A percentile compares a stretch with the other conserved stretches of the same genome.
Evolutionary conservation across 2,888 invertebrate species (phyloP).

Genomic region (Gortyna flavago): DNA sequence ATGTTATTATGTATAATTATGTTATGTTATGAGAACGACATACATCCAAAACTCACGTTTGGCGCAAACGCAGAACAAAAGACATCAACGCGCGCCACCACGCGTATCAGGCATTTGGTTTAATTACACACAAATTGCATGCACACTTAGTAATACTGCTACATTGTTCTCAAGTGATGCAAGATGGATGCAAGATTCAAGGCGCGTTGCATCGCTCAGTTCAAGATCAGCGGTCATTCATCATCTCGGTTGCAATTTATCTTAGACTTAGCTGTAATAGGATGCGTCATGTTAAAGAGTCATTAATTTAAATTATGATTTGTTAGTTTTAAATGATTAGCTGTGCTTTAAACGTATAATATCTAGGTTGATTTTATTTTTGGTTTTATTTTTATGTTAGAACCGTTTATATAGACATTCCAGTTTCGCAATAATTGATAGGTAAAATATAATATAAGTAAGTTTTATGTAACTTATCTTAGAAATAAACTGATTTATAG

Average conservation of each 20-base stretch:
- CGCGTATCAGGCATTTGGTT: constrained; percentile 3
- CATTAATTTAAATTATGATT: constrained; percentile 25
- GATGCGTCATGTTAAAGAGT: background rate
- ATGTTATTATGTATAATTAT: background rate
- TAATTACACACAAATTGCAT: constrained; percentile 27
- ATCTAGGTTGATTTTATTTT: background rate
- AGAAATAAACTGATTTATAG: too few species aligned
- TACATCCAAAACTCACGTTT: background rate
- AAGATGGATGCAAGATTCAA: constrained; percentile 65
- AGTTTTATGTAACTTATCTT: too few species aligned
- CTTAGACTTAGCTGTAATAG: constrained; percentile 5
- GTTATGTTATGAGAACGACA: background rate
- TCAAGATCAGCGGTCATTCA: constrained; percentile 71
- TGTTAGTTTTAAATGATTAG: background rate
- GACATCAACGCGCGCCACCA: constrained; percentile 66
- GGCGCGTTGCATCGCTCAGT: constrained; percentile 60
- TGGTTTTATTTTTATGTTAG: background rate
- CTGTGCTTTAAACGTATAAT: background rate
- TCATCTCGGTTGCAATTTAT: constrained; percentile 52
- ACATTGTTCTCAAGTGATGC: constrained; percentile 52
- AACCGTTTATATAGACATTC: background rate
- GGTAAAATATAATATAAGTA: background rate
- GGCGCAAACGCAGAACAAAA: constrained; percentile 51
- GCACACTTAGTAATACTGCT: constrained; percentile 34
- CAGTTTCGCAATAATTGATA: background rate